Evolutionary conservation across 2,888 invertebrate genomes (phyloP).

Genomic region (Electrophaes corylata): DNA sequence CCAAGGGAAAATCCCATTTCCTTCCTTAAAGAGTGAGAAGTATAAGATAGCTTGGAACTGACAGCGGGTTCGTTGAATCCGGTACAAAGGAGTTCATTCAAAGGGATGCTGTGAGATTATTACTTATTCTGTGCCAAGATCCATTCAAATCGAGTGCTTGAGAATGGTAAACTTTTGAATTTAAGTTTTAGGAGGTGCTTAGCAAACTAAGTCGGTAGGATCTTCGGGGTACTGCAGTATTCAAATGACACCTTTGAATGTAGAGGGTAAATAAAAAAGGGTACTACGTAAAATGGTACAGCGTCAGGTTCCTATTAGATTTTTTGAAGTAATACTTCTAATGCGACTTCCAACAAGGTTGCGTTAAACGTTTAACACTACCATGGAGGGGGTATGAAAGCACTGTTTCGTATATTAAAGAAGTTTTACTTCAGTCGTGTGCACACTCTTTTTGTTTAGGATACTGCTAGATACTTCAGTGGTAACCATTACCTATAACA

Average conservation of each 20-base stretch:
- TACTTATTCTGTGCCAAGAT: conserved; percentile 18
- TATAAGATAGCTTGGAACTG: conserved; percentile 18
- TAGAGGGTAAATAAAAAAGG: too few relatives aligned
- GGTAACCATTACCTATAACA: too few relatives aligned
- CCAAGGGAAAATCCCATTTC: conserved; percentile 13
- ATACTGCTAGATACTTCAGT: too few relatives aligned
- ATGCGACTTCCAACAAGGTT: too few relatives aligned
- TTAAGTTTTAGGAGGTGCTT: neutral
- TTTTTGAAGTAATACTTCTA: too few relatives aligned
- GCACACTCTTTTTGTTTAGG: too few relatives aligned
- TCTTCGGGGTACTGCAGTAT: neutral
- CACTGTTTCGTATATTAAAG: too few relatives aligned
- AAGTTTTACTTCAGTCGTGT: too few relatives aligned
- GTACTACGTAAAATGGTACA: too few relatives aligned
- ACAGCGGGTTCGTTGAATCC: conserved; percentile 24
- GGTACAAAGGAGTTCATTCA: conserved; percentile 26
- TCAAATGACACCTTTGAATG: neutral
- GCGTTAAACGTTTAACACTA: too few relatives aligned
- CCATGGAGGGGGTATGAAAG: too few relatives aligned
- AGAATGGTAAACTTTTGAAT: neutral
- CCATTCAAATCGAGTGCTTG: conserved; percentile 12
- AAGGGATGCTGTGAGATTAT: conserved; percentile 7
- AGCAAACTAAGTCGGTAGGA: neutral
- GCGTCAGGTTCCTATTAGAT: too few relatives aligned
- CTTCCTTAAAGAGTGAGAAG: conserved; percentile 9